Evolutionary conservation across 1,140 invertebrate species (phyloP), one percentile per base, ranked within the genome.

Genomic region (Euura lappo): DNA sequence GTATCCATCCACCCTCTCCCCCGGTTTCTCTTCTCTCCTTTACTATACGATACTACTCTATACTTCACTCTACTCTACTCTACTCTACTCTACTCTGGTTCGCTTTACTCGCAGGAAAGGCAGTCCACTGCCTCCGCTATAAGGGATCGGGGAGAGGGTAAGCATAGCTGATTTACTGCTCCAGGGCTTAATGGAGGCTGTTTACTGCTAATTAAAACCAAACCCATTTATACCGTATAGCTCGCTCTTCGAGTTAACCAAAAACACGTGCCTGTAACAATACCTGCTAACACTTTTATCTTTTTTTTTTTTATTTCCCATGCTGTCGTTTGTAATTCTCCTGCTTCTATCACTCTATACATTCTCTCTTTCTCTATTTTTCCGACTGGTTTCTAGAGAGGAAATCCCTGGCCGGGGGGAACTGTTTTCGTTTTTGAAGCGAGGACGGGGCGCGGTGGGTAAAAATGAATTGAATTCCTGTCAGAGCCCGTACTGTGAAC

Each of bases 151-250:
- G 66, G 66, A 10, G 44, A 75, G 77, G 79, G 77, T 82, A 85
- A 84, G 81, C 82, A 80, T 79, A 78, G 78, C 78, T 86, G 81
- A 86, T 86, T 85, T 85, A 84, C 83, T 76, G 81, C 81, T 80
- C 71, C 77, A 60, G 74, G 77, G 80, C 80, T 84, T 85, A 85
- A 85, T 85, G 82, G 83, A 80, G 79, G 78, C 83, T 84, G 82
- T 85, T 86, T 85, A 84, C 83, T 84, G 84, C 84, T 86, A 86
- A 86, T 86, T 86, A 86, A 86, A 85, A 84, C 80, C 79, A 81
- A 83, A 79, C 79, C 79, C 79, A 81, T 86, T 84, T 83, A 86
- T 84, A 79, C 45, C n/a, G n/a, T 60, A 60, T 60, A 8, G 10
- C 51, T 60, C 51, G 51, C 13, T 60, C 51, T n/a, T 6, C 51